Evolutionary conservation across 2,797 vertebrate genomes (phyloP).

Genomic region (Pyrocephalus nanus): DNA sequence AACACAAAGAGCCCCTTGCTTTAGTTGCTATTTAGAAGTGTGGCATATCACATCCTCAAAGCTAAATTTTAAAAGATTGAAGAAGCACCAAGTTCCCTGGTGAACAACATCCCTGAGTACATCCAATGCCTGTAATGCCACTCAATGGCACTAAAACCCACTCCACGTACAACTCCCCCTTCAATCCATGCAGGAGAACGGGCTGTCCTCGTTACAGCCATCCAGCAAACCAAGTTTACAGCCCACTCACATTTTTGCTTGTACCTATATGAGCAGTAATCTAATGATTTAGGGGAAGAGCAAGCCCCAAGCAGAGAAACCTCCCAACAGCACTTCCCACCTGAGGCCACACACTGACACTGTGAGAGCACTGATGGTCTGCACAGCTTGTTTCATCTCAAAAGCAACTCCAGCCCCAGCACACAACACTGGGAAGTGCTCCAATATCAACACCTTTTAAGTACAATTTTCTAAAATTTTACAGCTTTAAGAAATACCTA

Average conservation of each 20-base stretch:
- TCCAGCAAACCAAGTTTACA: background rate
- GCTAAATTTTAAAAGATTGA: background rate
- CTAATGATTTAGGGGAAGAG: background rate
- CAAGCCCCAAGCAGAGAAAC: background rate
- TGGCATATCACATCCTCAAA: background rate
- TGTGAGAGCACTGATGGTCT: background rate
- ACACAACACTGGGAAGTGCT: background rate
- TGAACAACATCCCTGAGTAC: rapidly evolving
- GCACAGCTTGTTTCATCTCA: background rate
- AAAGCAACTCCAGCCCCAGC: background rate
- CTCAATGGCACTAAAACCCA: background rate
- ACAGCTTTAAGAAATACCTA: background rate
- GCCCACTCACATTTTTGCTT: background rate
- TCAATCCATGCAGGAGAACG: rapidly evolving
- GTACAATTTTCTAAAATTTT: background rate
- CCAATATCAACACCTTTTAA: background rate
- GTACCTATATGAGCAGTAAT: background rate
- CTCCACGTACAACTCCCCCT: rapidly evolving
- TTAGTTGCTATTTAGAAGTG: background rate
- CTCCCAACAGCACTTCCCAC: rapidly evolving
- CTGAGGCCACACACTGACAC: rapidly evolving
- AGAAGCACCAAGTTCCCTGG: background rate
- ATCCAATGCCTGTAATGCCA: rapidly evolving
- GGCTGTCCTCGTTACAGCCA: background rate
- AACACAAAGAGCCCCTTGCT: background rate